Base-by-base conservation (phyloP, 2,113 vertebrate species). In the Electrona antarctica region DNA sequence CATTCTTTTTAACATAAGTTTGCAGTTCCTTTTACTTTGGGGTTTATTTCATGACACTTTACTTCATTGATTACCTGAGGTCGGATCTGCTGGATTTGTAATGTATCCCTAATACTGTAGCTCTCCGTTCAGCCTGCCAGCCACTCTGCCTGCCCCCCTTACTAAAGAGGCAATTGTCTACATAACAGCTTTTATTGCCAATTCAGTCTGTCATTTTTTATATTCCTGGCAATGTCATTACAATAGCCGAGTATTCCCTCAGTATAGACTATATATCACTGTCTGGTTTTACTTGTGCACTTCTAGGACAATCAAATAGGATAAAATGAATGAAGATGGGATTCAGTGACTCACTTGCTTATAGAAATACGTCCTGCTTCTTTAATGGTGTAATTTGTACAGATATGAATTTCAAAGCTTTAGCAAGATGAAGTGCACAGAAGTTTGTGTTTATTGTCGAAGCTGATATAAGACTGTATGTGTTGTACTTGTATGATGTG, bases 91-190 rank as follows among this genome's bases (percentile, higher is more conserved):
- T n/a, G 46, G 4, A 7, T 28, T 59, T 28, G 21, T 21, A 21
- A 21, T 21, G 21, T 21, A 21, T 21, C 21, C 21, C 21, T 21
- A 21, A 21, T 21, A 21, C 21, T n/a, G n/a, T n/a, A n/a, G n/a
- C 7, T 58, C 10, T 28, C 45, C 67, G 9, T 8, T 8, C 59
- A 57, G 58, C 54, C 60, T 8, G 46, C 66, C 48, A 65, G 10
- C 60, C 33, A 10, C 6, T 46, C 14, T 46, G 12, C 45, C 63
- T 50, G 50, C 51, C n/a, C 61, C 61, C 51, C 55, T 5, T 3
- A n/a, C 48, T 60, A 69, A 80, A 80, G 50, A 65, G 48, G 28
- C 60, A 57, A 74, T 80, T 74, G 72, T 67, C 57, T 41, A 45
- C 52, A 56, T 50, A 47, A 55, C 63, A 8, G 10, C 64, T 48